Base-by-base conservation (phyloP, 1,140 invertebrate species). In the Caenorhabditis remanei region DNA sequence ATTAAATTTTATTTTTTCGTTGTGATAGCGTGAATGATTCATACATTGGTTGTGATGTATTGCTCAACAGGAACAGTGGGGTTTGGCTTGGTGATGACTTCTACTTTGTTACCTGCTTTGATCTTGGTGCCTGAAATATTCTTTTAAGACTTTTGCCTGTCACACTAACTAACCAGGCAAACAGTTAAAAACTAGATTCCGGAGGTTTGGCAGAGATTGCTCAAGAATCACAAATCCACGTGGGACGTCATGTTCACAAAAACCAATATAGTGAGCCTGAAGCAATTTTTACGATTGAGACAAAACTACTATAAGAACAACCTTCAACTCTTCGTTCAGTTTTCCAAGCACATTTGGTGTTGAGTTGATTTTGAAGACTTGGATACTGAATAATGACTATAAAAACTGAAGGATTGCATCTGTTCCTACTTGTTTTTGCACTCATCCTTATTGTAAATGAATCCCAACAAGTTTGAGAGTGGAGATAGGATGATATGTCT, bases 221-320 rank as follows among this genome's bases (percentile, higher is more conserved):
- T 71, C 65, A 46, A 71, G 40, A 19, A 71, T 71, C 0, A 71
- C 65, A 71, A 71, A 71, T 43, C 65, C 65, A n/a, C 65, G 65
- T 46, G 65, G 65, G 2, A 19, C 4, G 19, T 71, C 19, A 16
- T 71, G 6, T 19, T 71, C 43, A 14, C 65, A 71, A 0, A 40
- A 71, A 19, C 65, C 65, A 46, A 71, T 71, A 16, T 71, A 71
- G 46, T 46, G 46, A 19, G 65, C 65, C 65, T 71, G 6, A 1
- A 65, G 11, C 3, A 40, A 40, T 1, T 9, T 40, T 13, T 9
- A 46, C 46, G 14, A 32, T 7, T 46, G 46, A 8, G 1, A 9
- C 5, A 0, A 32, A 46, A 40, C 11, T 2, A 11, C 24, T 71
- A 4, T 16, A 9, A n/a, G 16, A 46, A 4, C 14, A 46, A 71